Evolutionary conservation across 1,140 invertebrate genomes (phyloP).

Genomic region (Pararge aegeria): DNA sequence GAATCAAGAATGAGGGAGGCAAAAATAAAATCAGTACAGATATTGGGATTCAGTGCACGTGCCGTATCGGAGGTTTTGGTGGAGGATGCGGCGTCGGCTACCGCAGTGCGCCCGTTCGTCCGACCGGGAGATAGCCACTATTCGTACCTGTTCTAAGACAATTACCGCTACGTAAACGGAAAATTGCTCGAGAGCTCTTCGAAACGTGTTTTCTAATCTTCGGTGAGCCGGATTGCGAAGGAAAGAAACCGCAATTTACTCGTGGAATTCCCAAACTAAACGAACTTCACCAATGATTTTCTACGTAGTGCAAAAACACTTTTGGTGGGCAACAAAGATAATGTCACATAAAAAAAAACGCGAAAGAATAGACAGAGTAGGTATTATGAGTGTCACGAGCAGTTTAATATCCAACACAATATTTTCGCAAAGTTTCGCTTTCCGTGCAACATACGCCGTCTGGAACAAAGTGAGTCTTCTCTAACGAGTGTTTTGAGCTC

Average conservation of each 20-base stretch:
- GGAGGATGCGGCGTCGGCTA: slow-evolving; percentile 52
- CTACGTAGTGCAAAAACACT: not conserved
- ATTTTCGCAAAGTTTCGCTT: slow-evolving; percentile 62
- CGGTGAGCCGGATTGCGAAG: slow-evolving; percentile 40
- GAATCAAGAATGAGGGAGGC: slow-evolving; percentile 67
- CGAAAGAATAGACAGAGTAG: slow-evolving; percentile 33
- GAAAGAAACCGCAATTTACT: slow-evolving; percentile 38
- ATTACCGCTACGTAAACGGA: slow-evolving; percentile 74
- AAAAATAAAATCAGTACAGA: slow-evolving; percentile 76
- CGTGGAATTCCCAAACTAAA: slow-evolving; percentile 26
- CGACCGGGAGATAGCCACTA: slow-evolving; percentile 45
- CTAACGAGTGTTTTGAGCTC: slow-evolving; percentile 55
- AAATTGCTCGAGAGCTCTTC: slow-evolving; percentile 66
- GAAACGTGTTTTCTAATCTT: slow-evolving; percentile 70
- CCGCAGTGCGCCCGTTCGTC: slow-evolving; percentile 63
- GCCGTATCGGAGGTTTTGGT: slow-evolving; percentile 59
- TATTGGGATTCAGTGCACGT: slow-evolving; percentile 73
- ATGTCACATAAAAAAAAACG: slow-evolving; percentile 29
- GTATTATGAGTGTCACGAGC: slow-evolving; percentile 36
- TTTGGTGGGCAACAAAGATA: slow-evolving; percentile 27
- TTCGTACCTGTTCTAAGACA: slow-evolving; percentile 65
- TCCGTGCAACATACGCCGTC: slow-evolving; percentile 43
- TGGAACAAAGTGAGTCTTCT: slow-evolving; percentile 52
- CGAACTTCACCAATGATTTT: not conserved
- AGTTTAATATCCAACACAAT: slow-evolving; percentile 62